Percentiles rank a stretch among this genome's conserved stretches.
Conservation (phyloP, 2,113 vertebrate genomes). For the Lontra canadensis region DNA sequence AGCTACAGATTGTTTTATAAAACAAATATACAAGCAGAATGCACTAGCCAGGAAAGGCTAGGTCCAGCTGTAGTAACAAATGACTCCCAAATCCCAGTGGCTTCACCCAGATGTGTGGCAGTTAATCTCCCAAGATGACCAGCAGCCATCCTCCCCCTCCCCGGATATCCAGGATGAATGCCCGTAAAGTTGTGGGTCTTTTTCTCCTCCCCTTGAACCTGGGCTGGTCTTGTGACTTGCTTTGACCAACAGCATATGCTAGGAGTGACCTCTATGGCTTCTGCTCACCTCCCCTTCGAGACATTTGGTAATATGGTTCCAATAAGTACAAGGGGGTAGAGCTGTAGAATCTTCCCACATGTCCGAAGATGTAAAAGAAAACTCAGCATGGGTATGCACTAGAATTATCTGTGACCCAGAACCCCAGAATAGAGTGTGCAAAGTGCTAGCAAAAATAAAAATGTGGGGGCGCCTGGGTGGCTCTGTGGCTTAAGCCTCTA, state of each 20-base stretch:
- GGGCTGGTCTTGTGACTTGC: background rate
- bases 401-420: background rate
- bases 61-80: background rate
- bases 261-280: background rate
- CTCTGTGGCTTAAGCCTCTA: too few species aligned
- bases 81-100: background rate
- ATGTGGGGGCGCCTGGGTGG: too few species aligned
- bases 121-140: background rate
- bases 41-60: background rate
- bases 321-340: background rate
- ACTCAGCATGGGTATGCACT: background rate
- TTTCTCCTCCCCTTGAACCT: background rate
- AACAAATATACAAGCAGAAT: background rate
- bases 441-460: background rate
- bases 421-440: background rate
- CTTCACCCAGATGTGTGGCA: background rate
- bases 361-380: background rate
- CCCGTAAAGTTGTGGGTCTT: background rate
- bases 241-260: background rate
- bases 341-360: fast-evolving
- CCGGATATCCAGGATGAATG: too few species aligned
- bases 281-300: too few species aligned
- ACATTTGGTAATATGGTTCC: background rate
- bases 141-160: background rate
- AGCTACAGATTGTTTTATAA: background rate